Conservation (phyloP, 2,888 invertebrate genomes). For the Xanthorhoe designata region DNA sequence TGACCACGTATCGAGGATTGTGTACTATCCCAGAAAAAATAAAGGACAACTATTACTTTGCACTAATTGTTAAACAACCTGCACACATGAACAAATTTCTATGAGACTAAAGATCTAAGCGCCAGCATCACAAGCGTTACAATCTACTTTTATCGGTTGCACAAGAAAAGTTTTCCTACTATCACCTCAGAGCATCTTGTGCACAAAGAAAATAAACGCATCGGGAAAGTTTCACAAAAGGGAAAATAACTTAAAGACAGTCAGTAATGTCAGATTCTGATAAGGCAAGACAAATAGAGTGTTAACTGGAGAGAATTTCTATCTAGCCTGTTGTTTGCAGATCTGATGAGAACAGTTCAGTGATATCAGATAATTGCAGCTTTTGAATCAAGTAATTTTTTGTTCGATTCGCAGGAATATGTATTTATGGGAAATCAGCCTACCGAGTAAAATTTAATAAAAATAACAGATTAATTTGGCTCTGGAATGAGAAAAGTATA, state of each 20-base stretch:
- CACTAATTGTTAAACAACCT: background rate
- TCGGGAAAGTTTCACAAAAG: background rate
- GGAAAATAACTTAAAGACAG: background rate
- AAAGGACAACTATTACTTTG: too few species aligned
- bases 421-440: background rate
- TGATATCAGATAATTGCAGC: constrained; percentile 1
- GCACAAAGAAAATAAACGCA: constrained; percentile 6
- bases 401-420: background rate
- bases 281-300: constrained; percentile 6
- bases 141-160: background rate
- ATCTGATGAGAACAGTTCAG: constrained; percentile 18
- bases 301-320: constrained; percentile 14
- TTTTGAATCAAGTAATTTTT: background rate
- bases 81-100: background rate
- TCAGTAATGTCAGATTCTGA: constrained; percentile 11
- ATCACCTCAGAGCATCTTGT: background rate
- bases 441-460: background rate
- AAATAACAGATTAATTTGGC: too few species aligned
- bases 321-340: constrained; percentile 16
- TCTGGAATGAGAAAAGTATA: too few species aligned
- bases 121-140: background rate
- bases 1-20: too few species aligned
- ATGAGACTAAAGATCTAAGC: background rate
- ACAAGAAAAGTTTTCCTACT: constrained; percentile 6
- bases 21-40: too few species aligned